Base-by-base conservation (phyloP, 2,797 vertebrate genomes). In the Phylloscopus collybita region DNA sequence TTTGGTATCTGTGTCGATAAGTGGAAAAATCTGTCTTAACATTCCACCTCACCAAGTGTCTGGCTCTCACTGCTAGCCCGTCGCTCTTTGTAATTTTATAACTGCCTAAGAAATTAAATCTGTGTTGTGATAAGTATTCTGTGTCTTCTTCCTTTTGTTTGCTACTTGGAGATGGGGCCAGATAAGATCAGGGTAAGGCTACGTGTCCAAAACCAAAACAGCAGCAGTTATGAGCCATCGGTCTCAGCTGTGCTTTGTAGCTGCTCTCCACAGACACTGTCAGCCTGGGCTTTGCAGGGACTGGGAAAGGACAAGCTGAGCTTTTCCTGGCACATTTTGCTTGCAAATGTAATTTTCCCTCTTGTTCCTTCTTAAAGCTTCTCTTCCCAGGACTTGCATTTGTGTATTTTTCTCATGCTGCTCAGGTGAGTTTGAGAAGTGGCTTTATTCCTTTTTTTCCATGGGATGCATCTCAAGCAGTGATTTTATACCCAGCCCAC, bases 21-120 rank as follows among this genome's bases (percentile, higher is more conserved):
- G 51, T 65, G 62, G 86, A 49, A 83, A 67, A 87, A 29, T 47
- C 50, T 88, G 78, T 91, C 72, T 78, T 78, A 50, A 87, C 92
- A 56, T 88, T 88, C 90, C 76, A 19, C 49, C 62, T 80, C 83
- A 71, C 91, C 86, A 54, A 62, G 79, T 88, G 88, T 90, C 88
- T 60, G 42, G 34, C 64, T 78, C 79, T 60, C 61, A 45, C 72
- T 38, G 78, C 88, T 84, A 71, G 45, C 84, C 95, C 90, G 0
- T 78, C 4, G 82, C 93, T 90, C 81, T 80, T 91, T 97, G 81
- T 97, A 95, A 76, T 96, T 94, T 96, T 92, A 65, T 92, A 96
- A 83, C 95, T 86, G 89, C 86, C 32, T 91, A 91, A 93, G 95
- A 87, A 95, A 95, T 95, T 92, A 93, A 96, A 93, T 92, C 85